phyloP scores from a whole-genome alignment of 2,888 invertebrate species.

The Nymphalis urticae region DNA sequence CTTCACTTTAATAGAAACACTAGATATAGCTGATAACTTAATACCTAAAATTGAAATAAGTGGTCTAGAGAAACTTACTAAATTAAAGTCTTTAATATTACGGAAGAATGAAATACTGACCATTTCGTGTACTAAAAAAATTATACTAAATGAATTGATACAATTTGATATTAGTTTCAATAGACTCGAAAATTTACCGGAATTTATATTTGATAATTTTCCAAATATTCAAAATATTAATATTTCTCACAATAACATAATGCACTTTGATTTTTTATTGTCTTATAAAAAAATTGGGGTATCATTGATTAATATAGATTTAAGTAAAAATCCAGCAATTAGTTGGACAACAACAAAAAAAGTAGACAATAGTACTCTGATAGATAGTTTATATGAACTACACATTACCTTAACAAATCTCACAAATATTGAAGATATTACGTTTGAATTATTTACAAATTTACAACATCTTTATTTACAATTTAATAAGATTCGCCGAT shows the following conservation, averaged over 20 bases:
- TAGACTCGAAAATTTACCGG: conserved; percentile 61
- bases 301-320: conserved; percentile 67
- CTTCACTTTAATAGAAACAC: conserved; percentile 86
- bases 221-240: conserved; percentile 73
- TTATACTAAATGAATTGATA: conserved; percentile 61
- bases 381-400: conserved; percentile 70
- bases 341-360: conserved; percentile 60
- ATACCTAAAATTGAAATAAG: conserved; percentile 87
- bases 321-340: conserved; percentile 69
- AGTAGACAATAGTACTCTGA: conserved; percentile 61
- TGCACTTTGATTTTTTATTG: conserved; percentile 66
- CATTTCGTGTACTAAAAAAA: conserved; percentile 62
- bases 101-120: conserved; percentile 72
- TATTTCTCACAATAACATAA: conserved; percentile 69
- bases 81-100: conserved; percentile 66
- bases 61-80: conserved; percentile 66
- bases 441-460: conserved; percentile 88
- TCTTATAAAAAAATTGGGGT: conserved; percentile 56
- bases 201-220: conserved; percentile 66
- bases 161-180: conserved; percentile 71
- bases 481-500: conserved; percentile 87
- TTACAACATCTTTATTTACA: conserved; percentile 89
- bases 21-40: conserved; percentile 86
- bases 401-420: conserved; percentile 71
- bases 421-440: conserved; percentile 82